Evolutionary conservation across 37 sponge, comb jelly and placozoan genomes (phyloP).

Genomic region (Chondrosia reniformis): DNA sequence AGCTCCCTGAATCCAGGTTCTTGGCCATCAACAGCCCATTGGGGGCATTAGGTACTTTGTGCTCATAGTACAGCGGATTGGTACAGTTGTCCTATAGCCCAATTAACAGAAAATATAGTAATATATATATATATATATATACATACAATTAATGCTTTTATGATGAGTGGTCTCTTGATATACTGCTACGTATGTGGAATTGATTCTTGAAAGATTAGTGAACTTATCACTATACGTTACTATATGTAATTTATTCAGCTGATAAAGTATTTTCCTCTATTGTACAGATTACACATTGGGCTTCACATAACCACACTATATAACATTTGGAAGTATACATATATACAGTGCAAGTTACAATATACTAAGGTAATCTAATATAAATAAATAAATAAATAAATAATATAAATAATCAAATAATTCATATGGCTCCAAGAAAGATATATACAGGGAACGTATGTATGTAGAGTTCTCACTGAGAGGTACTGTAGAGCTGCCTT

Average conservation of each 20-base stretch:
- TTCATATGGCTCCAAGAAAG: background rate
- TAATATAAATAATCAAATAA: background rate
- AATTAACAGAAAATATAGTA: background rate
- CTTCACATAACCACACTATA: background rate
- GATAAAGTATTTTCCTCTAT: too few species aligned
- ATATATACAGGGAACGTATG: background rate
- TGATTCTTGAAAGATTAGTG: too few species aligned
- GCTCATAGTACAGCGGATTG: constrained; percentile 39
- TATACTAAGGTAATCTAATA: background rate
- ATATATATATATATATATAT: background rate
- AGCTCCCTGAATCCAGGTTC: constrained; percentile 79
- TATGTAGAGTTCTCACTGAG: constrained; percentile 22
- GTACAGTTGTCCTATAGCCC: constrained; percentile 62
- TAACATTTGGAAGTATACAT: background rate
- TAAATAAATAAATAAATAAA: background rate
- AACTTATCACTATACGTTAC: too few species aligned
- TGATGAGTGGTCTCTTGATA: too few species aligned
- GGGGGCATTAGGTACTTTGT: constrained; percentile 63
- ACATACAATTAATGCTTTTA: too few species aligned
- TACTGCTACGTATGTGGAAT: too few species aligned
- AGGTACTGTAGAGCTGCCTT: constrained; percentile 59
- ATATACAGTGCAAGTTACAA: background rate
- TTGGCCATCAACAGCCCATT: constrained; percentile 70
- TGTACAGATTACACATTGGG: background rate
- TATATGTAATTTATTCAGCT: too few species aligned